Conservation (phyloP, 2,113 vertebrate species). For the Actenoides lindsayi region DNA sequence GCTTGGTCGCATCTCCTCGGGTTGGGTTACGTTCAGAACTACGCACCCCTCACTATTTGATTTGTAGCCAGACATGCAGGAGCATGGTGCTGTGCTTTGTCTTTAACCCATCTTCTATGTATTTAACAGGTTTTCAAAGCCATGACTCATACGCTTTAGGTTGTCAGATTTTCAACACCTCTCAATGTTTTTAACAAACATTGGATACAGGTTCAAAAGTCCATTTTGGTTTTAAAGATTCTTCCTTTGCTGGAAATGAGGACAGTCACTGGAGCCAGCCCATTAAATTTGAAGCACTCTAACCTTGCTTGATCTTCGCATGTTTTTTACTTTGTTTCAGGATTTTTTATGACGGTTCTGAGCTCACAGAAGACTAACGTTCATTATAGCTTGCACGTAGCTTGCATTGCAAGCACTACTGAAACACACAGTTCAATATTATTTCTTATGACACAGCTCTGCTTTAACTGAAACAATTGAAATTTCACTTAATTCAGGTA, state of each 20-base stretch:
- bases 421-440: not conserved
- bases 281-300: not conserved
- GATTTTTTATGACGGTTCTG: not conserved
- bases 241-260: not conserved
- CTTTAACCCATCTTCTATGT: not conserved
- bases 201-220: not conserved
- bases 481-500: not conserved
- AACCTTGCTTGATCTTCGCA: not conserved
- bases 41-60: accelerated
- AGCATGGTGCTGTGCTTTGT: not conserved
- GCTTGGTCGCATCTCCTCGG: not conserved
- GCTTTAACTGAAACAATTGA: not conserved
- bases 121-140: not conserved
- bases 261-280: not conserved
- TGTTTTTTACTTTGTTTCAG: not conserved
- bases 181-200: not conserved
- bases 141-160: not conserved
- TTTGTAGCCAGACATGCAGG: not conserved
- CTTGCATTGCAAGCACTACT: not conserved
- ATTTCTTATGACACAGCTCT: not conserved
- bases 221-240: not conserved
- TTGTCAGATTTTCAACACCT: not conserved
- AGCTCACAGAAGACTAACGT: not conserved
- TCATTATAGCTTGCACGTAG: not conserved
- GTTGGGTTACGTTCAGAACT: not conserved